A percentile compares a stretch with the other conserved stretches of the same genome.
phyloP scores from a whole-genome alignment of 2,113 vertebrate species.

The Ondatra zibethicus region DNA sequence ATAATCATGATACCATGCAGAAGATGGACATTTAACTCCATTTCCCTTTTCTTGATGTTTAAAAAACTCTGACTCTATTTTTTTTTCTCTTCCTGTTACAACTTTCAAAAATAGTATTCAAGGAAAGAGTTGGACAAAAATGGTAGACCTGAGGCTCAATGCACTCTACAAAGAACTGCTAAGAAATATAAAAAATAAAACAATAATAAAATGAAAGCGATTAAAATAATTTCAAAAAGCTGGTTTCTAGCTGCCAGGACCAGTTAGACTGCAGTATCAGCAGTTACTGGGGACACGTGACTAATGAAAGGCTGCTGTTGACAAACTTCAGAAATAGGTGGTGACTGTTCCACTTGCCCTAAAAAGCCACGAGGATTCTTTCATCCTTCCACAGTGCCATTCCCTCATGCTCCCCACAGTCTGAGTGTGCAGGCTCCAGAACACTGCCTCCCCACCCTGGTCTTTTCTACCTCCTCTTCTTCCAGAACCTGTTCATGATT shows the following conservation, averaged over 20 bases:
- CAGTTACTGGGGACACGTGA: background rate
- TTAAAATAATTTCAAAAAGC: background rate
- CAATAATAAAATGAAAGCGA: background rate
- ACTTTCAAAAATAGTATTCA: background rate
- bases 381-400: background rate
- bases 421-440: background rate
- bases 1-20: background rate
- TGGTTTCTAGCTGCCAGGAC: background rate
- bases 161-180: background rate
- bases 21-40: conserved; percentile 13
- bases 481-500: background rate
- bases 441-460: no score
- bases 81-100: background rate
- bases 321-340: background rate
- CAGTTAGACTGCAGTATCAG: background rate
- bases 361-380: background rate
- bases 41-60: background rate
- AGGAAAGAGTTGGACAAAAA: background rate
- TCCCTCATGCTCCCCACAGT: background rate
- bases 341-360: background rate
- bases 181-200: background rate
- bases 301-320: background rate
- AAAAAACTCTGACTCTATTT: background rate
- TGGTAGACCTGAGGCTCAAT: background rate
- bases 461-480: background rate